Evolutionary conservation across 2,797 vertebrate genomes (phyloP), one percentile per base, ranked within the genome.

Genomic region (Propithecus perrieri): DNA sequence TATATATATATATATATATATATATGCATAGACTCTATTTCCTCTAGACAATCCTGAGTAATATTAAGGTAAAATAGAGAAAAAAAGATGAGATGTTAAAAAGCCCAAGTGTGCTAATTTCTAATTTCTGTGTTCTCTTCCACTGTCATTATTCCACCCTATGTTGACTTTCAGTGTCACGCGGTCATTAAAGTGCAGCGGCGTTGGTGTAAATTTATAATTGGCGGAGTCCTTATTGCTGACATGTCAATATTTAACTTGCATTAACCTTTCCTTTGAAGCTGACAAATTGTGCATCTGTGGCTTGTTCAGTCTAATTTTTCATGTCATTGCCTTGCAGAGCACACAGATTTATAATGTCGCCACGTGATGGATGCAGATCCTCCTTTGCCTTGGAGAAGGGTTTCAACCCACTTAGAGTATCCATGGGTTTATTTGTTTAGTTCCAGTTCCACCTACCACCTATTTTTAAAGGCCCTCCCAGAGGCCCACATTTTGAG

Each of bases 201-300:
- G 96, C 95, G 95, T 96, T 97, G 97, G 97, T 95, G 83, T 96
- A 98, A 98, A 98, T 98, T 98, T 98, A 98, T 99, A 99, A 98
- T 99, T 99, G 98, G 97, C 96, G 61, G 98, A 97, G 98, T 98
- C 98, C 97, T 98, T 98, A 98, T 98, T 98, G 98, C 98, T 99
- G 98, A 98, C 98, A 98, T 98, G 98, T 98, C 98, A 99, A 98
- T 99, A 99, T 99, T 99, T 99, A 98, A 98, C 98, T 99, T 98
- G 92, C 97, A 98, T 98, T 98, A 98, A 99, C 98, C 98, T 99
- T 99, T 98, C 97, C 97, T 98, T 97, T 97, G 98, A 98, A 98
- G 97, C 98, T 98, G 98, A 98, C 98, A 98, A 98, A 98, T 97
- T 96, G 97, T 96, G 97, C 97, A 98, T 98, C 98, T 97, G 97